Percentiles rank a stretch among this genome's conserved stretches.
These are phyloP conservation scores for Glaucopsyche alexis DNA, from an alignment of 2,888 invertebrate genomes.

Conservation along the genomic window DNA sequence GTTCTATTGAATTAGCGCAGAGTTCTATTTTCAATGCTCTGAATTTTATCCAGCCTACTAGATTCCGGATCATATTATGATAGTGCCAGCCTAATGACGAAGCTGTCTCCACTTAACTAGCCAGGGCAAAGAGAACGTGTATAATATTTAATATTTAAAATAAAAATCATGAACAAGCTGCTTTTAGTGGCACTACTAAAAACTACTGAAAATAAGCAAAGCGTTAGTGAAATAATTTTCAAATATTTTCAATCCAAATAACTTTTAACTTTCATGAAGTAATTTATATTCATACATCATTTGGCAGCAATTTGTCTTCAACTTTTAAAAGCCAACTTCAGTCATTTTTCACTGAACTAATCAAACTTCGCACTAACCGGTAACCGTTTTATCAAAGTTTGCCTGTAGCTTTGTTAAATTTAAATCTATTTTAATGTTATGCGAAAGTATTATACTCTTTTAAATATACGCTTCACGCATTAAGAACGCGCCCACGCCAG, in stretches of 20 bases:
- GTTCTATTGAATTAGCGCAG: no score
- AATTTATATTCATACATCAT: slow-evolving; percentile 21
- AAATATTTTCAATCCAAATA: neutral
- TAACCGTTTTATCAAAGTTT: slow-evolving; percentile 6
- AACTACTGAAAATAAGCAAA: neutral
- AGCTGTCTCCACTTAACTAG: no score
- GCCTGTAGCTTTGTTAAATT: neutral
- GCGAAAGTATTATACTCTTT: neutral
- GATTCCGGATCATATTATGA: no score
- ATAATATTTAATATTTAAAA: no score
- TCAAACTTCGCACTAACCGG: slow-evolving; percentile 22
- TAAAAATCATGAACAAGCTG: neutral
- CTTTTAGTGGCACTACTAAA: neutral
- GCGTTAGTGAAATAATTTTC: neutral
- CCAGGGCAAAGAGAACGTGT: no score
- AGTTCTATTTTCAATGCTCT: no score
- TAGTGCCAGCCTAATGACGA: no score
- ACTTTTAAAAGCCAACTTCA: slow-evolving; percentile 17
- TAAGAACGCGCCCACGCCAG: no score
- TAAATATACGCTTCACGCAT: no score
- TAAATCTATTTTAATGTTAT: slow-evolving; percentile 2
- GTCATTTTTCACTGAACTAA: slow-evolving; percentile 22
- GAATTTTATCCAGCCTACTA: no score
- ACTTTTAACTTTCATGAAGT: slow-evolving; percentile 11
- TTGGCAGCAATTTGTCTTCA: slow-evolving; percentile 9